Conservation (phyloP, 2,888 invertebrate species). For the Pyrrhia umbra region DNA sequence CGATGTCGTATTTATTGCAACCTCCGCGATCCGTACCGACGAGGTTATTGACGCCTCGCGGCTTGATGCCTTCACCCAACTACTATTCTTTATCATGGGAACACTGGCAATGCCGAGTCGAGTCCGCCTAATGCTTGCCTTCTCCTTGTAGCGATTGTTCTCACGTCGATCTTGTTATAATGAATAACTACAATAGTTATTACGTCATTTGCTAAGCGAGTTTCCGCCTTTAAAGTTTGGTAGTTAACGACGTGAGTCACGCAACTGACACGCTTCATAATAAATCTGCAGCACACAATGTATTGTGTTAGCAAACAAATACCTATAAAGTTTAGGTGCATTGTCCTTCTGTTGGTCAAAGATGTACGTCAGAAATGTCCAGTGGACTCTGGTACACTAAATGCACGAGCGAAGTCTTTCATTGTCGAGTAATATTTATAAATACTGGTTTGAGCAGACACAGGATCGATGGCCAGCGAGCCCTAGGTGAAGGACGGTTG, state of each 20-base stretch:
- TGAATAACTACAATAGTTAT: constrained; percentile 88
- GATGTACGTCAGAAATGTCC: constrained; percentile 40
- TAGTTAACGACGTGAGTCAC: constrained; percentile 88
- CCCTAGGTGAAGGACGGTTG: constrained; percentile 87
- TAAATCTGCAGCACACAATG: constrained; percentile 76
- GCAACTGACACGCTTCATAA: constrained; percentile 82
- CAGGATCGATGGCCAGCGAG: constrained; percentile 85
- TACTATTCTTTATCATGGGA: constrained; percentile 82
- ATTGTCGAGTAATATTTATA: constrained; percentile 80
- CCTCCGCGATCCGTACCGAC: constrained; percentile 88
- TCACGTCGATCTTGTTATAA: constrained; percentile 87
- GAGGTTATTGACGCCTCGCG: constrained; percentile 88
- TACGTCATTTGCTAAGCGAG: constrained; percentile 87
- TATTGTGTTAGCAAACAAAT: constrained; percentile 64
- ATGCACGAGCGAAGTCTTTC: constrained; percentile 66
- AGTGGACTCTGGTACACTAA: constrained; percentile 33
- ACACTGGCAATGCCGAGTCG: constrained; percentile 71
- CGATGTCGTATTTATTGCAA: constrained; percentile 90
- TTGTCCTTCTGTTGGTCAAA: constrained; percentile 69
- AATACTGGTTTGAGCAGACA: constrained; percentile 83
- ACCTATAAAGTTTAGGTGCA: constrained; percentile 66
- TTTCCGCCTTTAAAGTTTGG: constrained; percentile 88
- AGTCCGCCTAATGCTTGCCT: constrained; percentile 75
- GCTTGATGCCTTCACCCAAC: constrained; percentile 73
- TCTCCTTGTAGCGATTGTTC: constrained; percentile 87